phyloP scores from a whole-genome alignment of 2,113 vertebrate species.

The Machaerirhynchus nigripectus region DNA sequence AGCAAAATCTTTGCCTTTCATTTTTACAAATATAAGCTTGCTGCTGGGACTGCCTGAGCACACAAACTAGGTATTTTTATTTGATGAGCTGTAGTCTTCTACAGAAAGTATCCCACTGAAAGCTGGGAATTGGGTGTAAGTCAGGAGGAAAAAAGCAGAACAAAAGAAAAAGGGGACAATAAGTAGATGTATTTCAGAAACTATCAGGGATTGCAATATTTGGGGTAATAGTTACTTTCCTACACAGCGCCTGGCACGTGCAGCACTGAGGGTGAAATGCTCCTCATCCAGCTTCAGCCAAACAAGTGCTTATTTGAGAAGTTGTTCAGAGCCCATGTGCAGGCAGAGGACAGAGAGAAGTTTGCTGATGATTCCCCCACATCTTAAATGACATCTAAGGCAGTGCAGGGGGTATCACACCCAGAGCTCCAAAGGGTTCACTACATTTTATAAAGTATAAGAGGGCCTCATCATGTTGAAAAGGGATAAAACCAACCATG shows the following conservation, averaged over 20 bases:
- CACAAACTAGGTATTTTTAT: neutral
- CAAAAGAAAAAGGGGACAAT: neutral
- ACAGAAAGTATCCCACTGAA: neutral
- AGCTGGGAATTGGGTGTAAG: neutral
- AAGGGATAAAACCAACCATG: neutral
- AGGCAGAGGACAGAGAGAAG: neutral
- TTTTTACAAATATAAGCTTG: neutral
- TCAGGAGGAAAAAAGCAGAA: neutral
- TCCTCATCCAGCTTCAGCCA: neutral
- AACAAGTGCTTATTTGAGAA: neutral
- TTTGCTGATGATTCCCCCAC: neutral
- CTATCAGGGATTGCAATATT: neutral
- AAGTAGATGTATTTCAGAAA: neutral
- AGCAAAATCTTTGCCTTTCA: conserved; percentile 1
- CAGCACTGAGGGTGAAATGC: neutral
- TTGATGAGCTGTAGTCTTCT: neutral
- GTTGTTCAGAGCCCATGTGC: neutral
- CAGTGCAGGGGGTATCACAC: neutral
- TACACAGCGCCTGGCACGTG: neutral
- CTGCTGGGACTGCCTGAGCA: neutral
- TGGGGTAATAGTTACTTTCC: neutral
- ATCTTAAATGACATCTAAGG: neutral
- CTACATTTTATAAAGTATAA: neutral
- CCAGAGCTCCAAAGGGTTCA: neutral
- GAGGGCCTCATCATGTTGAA: neutral